These are phyloP conservation scores for Acrobasis suavella DNA, from an alignment of 2,888 invertebrate species.

Conservation along the genomic window DNA sequence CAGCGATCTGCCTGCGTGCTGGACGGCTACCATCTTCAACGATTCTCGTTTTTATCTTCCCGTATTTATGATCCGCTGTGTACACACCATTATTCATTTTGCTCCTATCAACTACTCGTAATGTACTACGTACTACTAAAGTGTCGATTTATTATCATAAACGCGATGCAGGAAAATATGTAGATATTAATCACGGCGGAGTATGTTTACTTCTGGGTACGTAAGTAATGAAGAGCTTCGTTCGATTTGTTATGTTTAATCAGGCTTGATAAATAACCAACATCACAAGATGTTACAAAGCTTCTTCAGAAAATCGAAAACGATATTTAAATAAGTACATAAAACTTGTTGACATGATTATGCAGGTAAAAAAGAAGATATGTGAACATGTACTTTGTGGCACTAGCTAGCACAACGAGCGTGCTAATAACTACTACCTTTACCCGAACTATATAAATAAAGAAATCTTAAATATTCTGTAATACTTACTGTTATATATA, in stretches of 20 bases:
- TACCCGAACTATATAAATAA: too few relatives aligned
- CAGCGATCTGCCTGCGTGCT: conserved; percentile 55
- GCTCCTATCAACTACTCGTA: conserved; percentile 33
- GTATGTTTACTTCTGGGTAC: conserved; percentile 19
- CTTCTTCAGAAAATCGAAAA: conserved; percentile 9
- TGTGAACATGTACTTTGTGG: too few relatives aligned
- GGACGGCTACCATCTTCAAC: conserved; percentile 64
- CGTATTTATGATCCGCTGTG: conserved; percentile 62
- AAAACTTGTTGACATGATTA: conserved; percentile 2
- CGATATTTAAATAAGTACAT: conserved; percentile 7
- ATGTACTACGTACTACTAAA: conserved; percentile 37
- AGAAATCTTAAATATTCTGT: too few relatives aligned
- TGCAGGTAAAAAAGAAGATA: not conserved
- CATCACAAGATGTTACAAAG: conserved; percentile 12
- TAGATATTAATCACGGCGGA: conserved; percentile 19
- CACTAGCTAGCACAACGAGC: too few relatives aligned
- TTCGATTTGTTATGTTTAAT: conserved; percentile 19
- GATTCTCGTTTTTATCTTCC: conserved; percentile 65
- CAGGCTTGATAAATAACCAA: conserved; percentile 15
- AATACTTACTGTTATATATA: too few relatives aligned
- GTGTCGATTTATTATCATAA: conserved; percentile 46
- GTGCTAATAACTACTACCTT: too few relatives aligned
- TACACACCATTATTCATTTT: conserved; percentile 54
- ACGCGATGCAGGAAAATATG: conserved; percentile 22
- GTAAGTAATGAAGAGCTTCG: conserved; percentile 18